Evolutionary conservation across 2,113 vertebrate species (phyloP).

Genomic region (Miniopterus natalensis): DNA sequence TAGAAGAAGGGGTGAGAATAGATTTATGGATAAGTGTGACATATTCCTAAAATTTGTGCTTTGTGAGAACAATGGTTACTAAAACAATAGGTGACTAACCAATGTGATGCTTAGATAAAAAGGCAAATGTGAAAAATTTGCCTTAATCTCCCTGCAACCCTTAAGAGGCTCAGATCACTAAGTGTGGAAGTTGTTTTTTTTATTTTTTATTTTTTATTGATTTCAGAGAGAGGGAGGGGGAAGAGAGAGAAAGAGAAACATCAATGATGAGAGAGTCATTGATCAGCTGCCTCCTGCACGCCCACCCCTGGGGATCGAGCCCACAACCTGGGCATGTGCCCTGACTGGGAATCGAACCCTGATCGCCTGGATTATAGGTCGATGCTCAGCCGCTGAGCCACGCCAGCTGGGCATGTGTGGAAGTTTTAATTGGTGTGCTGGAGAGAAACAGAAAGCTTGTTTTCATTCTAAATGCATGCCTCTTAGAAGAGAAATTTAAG

Average conservation of each 20-base stretch:
- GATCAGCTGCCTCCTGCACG: too few species aligned
- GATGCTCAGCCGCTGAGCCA: too few species aligned
- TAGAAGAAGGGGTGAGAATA: not conserved
- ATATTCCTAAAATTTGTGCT: not conserved
- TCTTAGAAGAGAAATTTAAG: constrained; percentile 30
- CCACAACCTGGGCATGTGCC: too few species aligned
- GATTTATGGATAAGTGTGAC: not conserved
- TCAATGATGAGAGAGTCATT: too few species aligned
- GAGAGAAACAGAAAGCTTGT: constrained; percentile 42
- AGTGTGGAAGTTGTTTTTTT: not conserved
- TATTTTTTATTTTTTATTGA: too few species aligned
- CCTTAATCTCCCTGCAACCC: not conserved
- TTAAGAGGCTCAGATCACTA: not conserved
- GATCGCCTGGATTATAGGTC: too few species aligned
- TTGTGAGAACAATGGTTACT: not conserved
- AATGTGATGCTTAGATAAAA: not conserved
- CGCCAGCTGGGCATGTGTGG: not conserved
- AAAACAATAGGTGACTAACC: not conserved
- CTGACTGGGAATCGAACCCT: too few species aligned
- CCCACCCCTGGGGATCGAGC: too few species aligned
- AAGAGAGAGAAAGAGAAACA: too few species aligned
- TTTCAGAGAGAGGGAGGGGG: too few species aligned
- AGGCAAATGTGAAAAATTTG: constrained; percentile 10
- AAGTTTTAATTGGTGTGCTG: constrained; percentile 23
- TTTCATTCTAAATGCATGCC: constrained; percentile 22